These are phyloP conservation scores for Uromys caudimaculatus DNA, from an alignment of 2,797 vertebrate species.

Conservation along the genomic window DNA sequence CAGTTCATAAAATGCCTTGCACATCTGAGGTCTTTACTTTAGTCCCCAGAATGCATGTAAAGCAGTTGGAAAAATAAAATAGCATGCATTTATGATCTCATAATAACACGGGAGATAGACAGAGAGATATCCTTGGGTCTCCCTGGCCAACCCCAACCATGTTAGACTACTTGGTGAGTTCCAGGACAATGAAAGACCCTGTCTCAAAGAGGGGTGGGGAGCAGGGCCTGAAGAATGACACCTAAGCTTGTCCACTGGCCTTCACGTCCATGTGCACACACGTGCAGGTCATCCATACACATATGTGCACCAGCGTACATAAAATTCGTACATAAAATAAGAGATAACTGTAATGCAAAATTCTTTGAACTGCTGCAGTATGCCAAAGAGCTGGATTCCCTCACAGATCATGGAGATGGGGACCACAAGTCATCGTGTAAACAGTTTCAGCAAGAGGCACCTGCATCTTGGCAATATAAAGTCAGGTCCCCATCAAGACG, in stretches of 20 bases:
- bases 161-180: background rate
- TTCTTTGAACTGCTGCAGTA: background rate
- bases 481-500: background rate
- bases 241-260: background rate
- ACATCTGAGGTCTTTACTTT: background rate
- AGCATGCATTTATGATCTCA: background rate
- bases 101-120: background rate
- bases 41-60: background rate
- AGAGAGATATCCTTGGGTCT: background rate
- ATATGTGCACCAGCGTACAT: background rate
- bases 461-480: constrained; percentile 30
- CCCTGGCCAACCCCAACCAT: background rate
- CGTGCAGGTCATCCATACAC: background rate
- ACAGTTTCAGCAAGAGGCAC: background rate
- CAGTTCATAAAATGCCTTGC: background rate
- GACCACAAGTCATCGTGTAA: background rate
- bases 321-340: background rate
- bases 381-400: background rate
- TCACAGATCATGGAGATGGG: background rate
- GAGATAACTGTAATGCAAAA: background rate
- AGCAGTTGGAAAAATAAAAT: background rate
- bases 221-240: background rate
- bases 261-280: background rate
- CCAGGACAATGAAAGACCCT: background rate
- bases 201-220: background rate